Conservation (phyloP, 2,888 invertebrate species). For the Gymnoscelis rufifasciata region DNA sequence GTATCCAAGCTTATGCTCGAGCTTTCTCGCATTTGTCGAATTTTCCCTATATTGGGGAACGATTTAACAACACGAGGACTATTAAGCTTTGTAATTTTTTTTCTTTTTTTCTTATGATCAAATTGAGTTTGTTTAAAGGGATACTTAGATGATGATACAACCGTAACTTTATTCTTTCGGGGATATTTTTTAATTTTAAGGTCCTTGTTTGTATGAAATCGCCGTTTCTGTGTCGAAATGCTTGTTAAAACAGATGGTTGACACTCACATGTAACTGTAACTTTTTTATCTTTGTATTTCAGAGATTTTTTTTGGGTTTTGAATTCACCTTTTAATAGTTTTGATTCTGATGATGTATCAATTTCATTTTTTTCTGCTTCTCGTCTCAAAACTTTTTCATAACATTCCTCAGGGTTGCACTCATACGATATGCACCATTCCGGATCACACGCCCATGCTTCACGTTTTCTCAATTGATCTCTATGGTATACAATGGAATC, state of each 20-base stretch:
- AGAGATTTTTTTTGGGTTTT: conserved; percentile 6
- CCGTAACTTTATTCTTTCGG: neutral
- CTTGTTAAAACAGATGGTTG: conserved; percentile 10
- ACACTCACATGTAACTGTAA: conserved; percentile 1
- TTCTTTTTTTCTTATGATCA: neutral
- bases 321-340: neutral
- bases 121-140: neutral
- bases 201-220: neutral
- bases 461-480: conserved; percentile 35
- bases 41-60: conserved; percentile 11
- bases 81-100: neutral
- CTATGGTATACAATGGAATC: conserved; percentile 43
- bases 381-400: conserved; percentile 18
- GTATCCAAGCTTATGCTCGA: conserved; percentile 36
- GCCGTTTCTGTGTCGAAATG: neutral
- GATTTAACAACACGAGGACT: neutral
- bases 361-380: conserved; percentile 3
- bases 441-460: conserved; percentile 28
- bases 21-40: conserved; percentile 27
- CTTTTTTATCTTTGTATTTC: neutral
- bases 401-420: conserved; percentile 23
- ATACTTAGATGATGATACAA: neutral
- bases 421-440: conserved; percentile 24
- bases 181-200: neutral
- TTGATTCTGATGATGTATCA: neutral